Evolutionary conservation across 2,888 invertebrate species (phyloP).

Genomic region (Ecliptopera silaceata): DNA sequence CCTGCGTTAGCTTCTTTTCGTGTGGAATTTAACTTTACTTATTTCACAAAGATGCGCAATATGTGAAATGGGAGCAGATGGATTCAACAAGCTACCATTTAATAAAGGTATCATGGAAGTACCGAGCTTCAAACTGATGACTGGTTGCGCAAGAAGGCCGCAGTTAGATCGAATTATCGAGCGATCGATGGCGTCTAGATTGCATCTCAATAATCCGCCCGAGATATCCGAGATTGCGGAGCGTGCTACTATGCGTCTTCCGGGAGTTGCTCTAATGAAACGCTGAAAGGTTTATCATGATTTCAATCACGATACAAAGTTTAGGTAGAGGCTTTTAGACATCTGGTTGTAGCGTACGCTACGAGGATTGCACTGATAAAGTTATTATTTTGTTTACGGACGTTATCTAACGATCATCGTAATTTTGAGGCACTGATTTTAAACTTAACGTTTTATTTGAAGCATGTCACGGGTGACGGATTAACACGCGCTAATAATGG

Average conservation of each 20-base stretch:
- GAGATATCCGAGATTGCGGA: conserved; percentile 70
- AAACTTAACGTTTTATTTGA: conserved; percentile 26
- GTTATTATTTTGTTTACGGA: neutral
- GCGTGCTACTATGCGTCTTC: conserved; percentile 64
- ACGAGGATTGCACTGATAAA: neutral
- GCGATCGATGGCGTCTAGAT: conserved; percentile 78
- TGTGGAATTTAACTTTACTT: conserved; percentile 4
- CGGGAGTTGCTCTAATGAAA: conserved; percentile 60
- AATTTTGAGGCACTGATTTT: neutral
- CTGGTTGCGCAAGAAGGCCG: conserved; percentile 71
- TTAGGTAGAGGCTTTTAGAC: neutral
- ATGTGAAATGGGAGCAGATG: conserved; percentile 30
- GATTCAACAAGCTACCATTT: conserved; percentile 66
- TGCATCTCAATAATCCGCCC: conserved; percentile 79
- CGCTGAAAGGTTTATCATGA: conserved; percentile 34
- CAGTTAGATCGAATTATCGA: conserved; percentile 77
- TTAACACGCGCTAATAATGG: conserved; percentile 58
- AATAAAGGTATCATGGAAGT: conserved; percentile 76
- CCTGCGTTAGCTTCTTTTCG: conserved; percentile 66
- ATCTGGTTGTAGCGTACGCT: neutral
- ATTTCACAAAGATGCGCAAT: conserved; percentile 4
- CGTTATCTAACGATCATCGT: neutral
- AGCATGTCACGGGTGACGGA: conserved; percentile 38
- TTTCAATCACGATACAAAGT: conserved; percentile 16
- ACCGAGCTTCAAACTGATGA: conserved; percentile 71